Conservation (phyloP, 2,888 invertebrate genomes). For the Rhimphoctona megacephalus region DNA sequence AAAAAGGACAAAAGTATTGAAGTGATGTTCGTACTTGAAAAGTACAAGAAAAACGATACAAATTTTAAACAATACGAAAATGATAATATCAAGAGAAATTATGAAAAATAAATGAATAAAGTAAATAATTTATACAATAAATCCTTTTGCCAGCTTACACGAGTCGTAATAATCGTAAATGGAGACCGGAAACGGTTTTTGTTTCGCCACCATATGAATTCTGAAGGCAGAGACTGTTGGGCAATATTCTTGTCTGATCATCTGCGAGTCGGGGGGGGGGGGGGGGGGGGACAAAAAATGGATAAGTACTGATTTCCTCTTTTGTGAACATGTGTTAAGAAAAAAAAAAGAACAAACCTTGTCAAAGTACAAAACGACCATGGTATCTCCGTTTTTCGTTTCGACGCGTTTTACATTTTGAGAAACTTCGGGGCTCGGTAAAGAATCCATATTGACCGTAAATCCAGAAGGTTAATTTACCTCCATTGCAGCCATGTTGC, state of each 20-base stretch:
- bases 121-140: background rate
- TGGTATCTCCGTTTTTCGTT: slow-evolving; percentile 88
- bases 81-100: too few relatives aligned
- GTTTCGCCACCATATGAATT: slow-evolving; percentile 93
- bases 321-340: background rate
- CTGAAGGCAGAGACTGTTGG: slow-evolving; percentile 94
- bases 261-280: slow-evolving; percentile 82
- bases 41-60: too few relatives aligned
- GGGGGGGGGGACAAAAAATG: background rate
- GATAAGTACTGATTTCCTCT: too few relatives aligned
- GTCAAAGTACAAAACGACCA: slow-evolving; percentile 91
- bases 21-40: background rate
- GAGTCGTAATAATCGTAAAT: slow-evolving; percentile 97
- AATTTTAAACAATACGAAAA: too few relatives aligned
- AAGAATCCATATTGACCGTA: slow-evolving; percentile 91
- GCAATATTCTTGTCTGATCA: slow-evolving; percentile 89
- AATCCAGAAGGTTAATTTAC: slow-evolving; percentile 96
- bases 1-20: background rate
- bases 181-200: slow-evolving; percentile 93
- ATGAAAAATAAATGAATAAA: too few relatives aligned
- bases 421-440: slow-evolving; percentile 87
- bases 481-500: slow-evolving; percentile 96
- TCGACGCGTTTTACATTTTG: slow-evolving; percentile 89
- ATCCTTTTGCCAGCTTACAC: slow-evolving; percentile 86
- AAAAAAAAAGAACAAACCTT: slow-evolving; percentile 85